phyloP scores from a whole-genome alignment of 1,140 invertebrate genomes.

The Uloborus diversus region DNA sequence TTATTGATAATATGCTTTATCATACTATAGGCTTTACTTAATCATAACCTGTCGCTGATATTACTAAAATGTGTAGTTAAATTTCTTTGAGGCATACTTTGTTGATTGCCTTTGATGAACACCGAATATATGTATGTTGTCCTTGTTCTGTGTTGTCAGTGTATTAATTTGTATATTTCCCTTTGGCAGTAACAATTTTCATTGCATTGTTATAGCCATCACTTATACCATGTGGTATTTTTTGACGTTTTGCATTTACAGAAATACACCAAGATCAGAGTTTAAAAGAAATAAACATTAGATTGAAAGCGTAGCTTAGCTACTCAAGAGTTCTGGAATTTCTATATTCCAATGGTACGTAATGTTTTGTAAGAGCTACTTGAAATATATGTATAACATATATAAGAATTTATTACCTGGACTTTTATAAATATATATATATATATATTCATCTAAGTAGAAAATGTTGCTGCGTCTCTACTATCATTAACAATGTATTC shows the following conservation, averaged over 20 bases:
- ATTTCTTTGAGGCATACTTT: no score
- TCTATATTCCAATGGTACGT: neutral
- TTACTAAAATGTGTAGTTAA: neutral
- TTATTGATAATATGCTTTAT: no score
- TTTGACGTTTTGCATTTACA: slow-evolving; percentile 31
- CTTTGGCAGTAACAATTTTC: neutral
- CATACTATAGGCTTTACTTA: neutral
- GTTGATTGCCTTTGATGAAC: neutral
- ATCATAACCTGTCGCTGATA: neutral
- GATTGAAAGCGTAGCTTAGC: neutral
- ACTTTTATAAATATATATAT: no score
- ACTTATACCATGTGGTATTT: neutral
- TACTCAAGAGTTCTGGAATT: neutral
- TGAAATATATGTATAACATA: neutral
- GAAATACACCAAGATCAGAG: slow-evolving; percentile 27
- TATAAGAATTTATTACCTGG: neutral
- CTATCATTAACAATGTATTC: no score
- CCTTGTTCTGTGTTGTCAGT: neutral
- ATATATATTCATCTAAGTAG: no score
- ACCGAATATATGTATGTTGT: neutral
- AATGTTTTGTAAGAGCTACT: neutral
- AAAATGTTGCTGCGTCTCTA: no score
- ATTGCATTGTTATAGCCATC: neutral
- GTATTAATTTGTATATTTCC: slow-evolving; percentile 25
- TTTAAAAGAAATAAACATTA: slow-evolving; percentile 4